These are phyloP conservation scores for Meloidogyne hapla DNA, from an alignment of 1,140 invertebrate genomes.

Conservation along the genomic window DNA sequence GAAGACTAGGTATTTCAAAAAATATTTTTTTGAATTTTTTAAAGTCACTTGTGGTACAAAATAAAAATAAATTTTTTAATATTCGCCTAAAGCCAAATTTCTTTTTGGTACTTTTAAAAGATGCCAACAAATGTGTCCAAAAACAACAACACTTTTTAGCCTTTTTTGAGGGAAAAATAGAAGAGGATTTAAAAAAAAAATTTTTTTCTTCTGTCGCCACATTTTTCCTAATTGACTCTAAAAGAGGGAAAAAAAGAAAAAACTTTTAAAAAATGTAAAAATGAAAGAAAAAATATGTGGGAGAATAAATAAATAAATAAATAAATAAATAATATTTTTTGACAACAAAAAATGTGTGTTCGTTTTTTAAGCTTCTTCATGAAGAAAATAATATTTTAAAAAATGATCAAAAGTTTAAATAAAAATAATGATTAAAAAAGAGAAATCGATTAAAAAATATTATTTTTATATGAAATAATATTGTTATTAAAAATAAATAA, in stretches of 20 bases:
- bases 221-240: constrained; percentile 5
- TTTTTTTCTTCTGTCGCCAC: not conserved
- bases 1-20: too few relatives aligned
- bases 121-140: not conserved
- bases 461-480: not conserved
- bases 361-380: not conserved
- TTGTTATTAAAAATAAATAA: not conserved
- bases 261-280: too few relatives aligned
- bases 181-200: not conserved
- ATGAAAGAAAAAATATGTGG: not conserved
- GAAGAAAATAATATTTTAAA: not conserved
- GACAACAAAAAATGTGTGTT: not conserved
- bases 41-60: too few relatives aligned
- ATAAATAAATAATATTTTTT: too few relatives aligned
- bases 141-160: not conserved
- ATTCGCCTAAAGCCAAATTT: not conserved
- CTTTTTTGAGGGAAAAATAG: not conserved
- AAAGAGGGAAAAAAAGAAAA: not conserved
- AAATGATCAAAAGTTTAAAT: not conserved
- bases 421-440: not conserved
- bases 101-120: not conserved
- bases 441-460: not conserved
- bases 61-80: too few relatives aligned
- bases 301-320: not conserved
- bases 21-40: not conserved